Evolutionary conservation across 2,888 invertebrate genomes (phyloP).

Genomic region (Epinotia ramella): DNA sequence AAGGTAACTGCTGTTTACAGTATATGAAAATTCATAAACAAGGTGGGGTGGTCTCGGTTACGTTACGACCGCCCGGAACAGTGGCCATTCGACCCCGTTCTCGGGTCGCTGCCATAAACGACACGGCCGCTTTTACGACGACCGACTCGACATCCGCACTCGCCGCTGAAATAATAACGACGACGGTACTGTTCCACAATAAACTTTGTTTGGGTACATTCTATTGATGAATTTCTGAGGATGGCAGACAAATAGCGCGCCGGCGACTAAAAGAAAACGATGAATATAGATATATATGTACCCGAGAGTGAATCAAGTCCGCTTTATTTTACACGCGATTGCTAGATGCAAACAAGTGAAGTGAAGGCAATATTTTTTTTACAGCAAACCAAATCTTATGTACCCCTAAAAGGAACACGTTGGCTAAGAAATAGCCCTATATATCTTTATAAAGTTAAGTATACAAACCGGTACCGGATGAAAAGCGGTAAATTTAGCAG

Average conservation of each 20-base stretch:
- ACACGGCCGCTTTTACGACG: constrained; percentile 73
- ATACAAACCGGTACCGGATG: constrained; percentile 15
- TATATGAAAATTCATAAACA: constrained; percentile 71
- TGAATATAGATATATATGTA: neutral
- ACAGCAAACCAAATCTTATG: no score
- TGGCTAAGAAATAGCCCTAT: neutral
- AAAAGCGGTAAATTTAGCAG: constrained; percentile 20
- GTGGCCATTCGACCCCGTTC: constrained; percentile 61
- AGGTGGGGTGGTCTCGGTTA: constrained; percentile 66
- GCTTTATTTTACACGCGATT: neutral
- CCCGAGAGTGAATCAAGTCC: neutral
- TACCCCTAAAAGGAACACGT: neutral
- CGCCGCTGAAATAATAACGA: constrained; percentile 60
- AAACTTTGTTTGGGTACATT: constrained; percentile 23
- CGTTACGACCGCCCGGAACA: constrained; percentile 71
- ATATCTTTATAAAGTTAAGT: constrained; percentile 8
- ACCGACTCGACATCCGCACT: constrained; percentile 61
- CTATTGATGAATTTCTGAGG: constrained; percentile 5
- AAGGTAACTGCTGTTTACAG: constrained; percentile 56
- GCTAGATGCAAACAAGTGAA: neutral
- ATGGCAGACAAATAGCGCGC: neutral
- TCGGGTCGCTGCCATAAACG: constrained; percentile 66
- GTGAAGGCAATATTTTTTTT: neutral
- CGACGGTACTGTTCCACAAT: constrained; percentile 25
- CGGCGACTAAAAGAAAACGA: neutral